Conservation (phyloP, 2,797 vertebrate genomes). For the Chiloscyllium punctatum region DNA sequence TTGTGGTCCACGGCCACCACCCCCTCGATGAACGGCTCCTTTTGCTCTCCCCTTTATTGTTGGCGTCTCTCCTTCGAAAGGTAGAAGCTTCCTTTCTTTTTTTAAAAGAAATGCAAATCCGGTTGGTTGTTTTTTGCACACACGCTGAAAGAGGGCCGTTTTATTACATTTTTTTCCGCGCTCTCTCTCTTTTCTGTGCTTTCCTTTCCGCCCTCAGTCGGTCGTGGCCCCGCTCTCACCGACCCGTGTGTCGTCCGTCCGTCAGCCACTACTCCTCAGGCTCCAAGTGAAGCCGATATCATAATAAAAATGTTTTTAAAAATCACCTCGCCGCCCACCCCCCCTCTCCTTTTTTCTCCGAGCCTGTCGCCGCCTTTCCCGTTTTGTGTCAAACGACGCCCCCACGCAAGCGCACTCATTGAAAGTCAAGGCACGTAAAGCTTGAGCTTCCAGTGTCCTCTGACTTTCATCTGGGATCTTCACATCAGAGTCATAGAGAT, state of each 20-base stretch:
- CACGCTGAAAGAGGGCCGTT: background rate
- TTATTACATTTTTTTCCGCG: too few relatives aligned
- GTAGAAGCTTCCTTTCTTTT: constrained; percentile 42
- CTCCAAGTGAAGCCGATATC: background rate
- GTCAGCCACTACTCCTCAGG: background rate
- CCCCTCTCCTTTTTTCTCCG: too few relatives aligned
- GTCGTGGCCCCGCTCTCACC: background rate
- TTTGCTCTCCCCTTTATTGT: background rate
- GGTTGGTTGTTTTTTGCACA: background rate
- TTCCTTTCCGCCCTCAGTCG: background rate
- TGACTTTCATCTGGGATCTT: background rate
- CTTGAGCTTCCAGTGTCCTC: background rate
- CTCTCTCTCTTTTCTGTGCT: background rate
- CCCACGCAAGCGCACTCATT: background rate
- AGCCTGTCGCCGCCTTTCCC: background rate
- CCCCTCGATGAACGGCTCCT: background rate
- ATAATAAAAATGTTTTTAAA: background rate
- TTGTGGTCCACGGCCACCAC: background rate
- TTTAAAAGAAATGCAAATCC: background rate
- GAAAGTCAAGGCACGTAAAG: background rate
- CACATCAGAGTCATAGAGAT: background rate
- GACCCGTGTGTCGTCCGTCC: background rate
- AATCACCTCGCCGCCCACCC: background rate
- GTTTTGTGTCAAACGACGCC: background rate
- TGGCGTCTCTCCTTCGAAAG: constrained; percentile 41